phyloP scores from a whole-genome alignment of 2,888 invertebrate genomes.

The Drosophila bunnanda region DNA sequence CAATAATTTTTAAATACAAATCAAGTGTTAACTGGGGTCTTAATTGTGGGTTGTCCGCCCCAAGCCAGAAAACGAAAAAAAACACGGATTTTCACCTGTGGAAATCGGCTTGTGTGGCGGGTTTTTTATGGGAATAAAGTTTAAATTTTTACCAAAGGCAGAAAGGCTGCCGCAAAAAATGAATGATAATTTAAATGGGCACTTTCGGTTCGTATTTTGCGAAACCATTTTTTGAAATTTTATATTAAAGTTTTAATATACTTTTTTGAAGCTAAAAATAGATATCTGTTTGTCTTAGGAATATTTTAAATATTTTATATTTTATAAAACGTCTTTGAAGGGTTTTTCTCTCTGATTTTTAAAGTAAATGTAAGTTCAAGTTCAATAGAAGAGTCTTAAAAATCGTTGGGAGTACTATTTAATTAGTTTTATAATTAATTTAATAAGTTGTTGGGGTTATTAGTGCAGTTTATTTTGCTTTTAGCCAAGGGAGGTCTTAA shows the following conservation, averaged over 20 bases:
- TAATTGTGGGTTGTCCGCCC: conserved; percentile 35
- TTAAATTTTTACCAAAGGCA: conserved; percentile 8
- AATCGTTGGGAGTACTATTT: not conserved
- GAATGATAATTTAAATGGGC: not conserved
- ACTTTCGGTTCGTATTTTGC: not conserved
- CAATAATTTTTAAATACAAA: conserved; percentile 81
- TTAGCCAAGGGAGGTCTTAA: not conserved
- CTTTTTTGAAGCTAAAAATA: not conserved
- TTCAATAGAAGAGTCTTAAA: not conserved
- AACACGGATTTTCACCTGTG: conserved; percentile 8
- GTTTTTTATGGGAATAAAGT: conserved; percentile 14
- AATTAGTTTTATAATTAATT: not conserved
- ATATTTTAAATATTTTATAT: too few species aligned
- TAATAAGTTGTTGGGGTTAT: not conserved
- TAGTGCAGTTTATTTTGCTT: not conserved
- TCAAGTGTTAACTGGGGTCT: conserved; percentile 69
- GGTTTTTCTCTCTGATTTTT: not conserved
- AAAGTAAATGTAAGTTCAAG: not conserved
- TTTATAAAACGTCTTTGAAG: too few species aligned
- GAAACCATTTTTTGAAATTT: not conserved
- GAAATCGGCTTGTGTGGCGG: conserved; percentile 6
- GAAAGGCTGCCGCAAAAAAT: conserved; percentile 5
- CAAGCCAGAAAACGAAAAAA: not conserved
- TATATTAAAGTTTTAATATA: not conserved
- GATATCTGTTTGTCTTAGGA: not conserved